These are phyloP conservation scores for Acleris literana DNA, from an alignment of 2,888 invertebrate species.

Conservation along the genomic window DNA sequence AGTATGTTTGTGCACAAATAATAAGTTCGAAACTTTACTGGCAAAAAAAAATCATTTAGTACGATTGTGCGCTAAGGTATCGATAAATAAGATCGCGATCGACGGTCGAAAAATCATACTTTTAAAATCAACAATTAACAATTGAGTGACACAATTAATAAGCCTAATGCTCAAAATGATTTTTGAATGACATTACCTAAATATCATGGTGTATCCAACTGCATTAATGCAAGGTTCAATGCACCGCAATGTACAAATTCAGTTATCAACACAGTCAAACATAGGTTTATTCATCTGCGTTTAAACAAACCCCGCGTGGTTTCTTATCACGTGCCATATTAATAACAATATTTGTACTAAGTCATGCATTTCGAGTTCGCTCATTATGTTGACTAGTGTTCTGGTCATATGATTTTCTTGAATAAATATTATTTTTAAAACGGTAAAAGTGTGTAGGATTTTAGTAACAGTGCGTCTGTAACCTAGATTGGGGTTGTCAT, in stretches of 20 bases:
- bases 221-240: conserved; percentile 18
- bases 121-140: too few relatives aligned
- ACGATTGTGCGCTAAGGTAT: too few relatives aligned
- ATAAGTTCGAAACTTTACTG: too few relatives aligned
- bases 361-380: conserved; percentile 52
- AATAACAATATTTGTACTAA: conserved; percentile 56
- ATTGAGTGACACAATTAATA: too few relatives aligned
- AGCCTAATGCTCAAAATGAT: too few relatives aligned
- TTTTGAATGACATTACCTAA: too few relatives aligned
- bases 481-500: not conserved
- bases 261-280: conserved; percentile 23
- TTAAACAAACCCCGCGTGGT: conserved; percentile 48
- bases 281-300: conserved; percentile 45
- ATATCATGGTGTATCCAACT: not conserved
- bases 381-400: conserved; percentile 45
- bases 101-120: too few relatives aligned
- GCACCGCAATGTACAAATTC: conserved; percentile 8
- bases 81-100: too few relatives aligned
- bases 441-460: conserved; percentile 17
- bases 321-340: conserved; percentile 59
- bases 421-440: conserved; percentile 31
- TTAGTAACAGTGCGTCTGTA: not conserved
- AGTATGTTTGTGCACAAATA: too few relatives aligned
- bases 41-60: too few relatives aligned
- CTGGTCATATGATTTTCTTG: conserved; percentile 31